Percentiles rank a stretch among this genome's conserved stretches.
These are phyloP conservation scores for Zoanthus gigantus DNA, from an alignment of 92 coral and sea anemone species.

Conservation along the genomic window DNA sequence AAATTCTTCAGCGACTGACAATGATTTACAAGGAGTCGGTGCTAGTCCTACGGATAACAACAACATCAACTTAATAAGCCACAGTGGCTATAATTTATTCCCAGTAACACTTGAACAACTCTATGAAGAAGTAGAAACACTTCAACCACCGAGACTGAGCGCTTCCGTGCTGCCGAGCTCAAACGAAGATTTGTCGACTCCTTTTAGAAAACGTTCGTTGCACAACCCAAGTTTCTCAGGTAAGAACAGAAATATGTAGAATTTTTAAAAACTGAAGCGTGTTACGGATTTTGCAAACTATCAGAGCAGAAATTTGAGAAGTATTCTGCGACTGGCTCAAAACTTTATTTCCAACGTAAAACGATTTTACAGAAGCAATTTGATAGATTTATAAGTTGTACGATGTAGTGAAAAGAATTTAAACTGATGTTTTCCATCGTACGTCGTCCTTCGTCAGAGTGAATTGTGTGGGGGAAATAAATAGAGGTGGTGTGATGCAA, in stretches of 20 bases:
- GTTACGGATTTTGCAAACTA: too few relatives aligned
- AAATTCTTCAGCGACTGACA: conserved; percentile 2
- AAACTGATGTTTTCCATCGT: too few relatives aligned
- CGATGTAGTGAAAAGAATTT: too few relatives aligned
- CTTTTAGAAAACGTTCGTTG: conserved; percentile 4
- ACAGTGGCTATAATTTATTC: conserved; percentile 43
- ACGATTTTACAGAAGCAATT: too few relatives aligned
- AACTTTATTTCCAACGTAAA: too few relatives aligned
- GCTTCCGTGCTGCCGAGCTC: conserved; percentile 12
- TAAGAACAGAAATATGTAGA: background rate
- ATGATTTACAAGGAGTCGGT: background rate
- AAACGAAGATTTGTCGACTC: background rate
- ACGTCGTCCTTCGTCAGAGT: too few relatives aligned
- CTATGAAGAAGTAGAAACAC: conserved; percentile 38
- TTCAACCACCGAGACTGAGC: conserved; percentile 28
- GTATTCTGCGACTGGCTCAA: too few relatives aligned
- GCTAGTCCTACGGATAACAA: conserved; percentile 22
- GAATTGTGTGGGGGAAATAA: too few relatives aligned
- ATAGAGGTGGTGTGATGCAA: too few relatives aligned
- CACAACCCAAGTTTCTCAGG: background rate
- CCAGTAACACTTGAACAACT: conserved; percentile 37
- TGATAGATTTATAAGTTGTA: too few relatives aligned
- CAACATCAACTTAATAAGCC: background rate
- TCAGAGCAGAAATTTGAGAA: too few relatives aligned
- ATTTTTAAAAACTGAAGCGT: too few relatives aligned